Evolutionary conservation across 2,888 invertebrate species (phyloP), one percentile per base, ranked within the genome.

Genomic region (Anorthoa munda): DNA sequence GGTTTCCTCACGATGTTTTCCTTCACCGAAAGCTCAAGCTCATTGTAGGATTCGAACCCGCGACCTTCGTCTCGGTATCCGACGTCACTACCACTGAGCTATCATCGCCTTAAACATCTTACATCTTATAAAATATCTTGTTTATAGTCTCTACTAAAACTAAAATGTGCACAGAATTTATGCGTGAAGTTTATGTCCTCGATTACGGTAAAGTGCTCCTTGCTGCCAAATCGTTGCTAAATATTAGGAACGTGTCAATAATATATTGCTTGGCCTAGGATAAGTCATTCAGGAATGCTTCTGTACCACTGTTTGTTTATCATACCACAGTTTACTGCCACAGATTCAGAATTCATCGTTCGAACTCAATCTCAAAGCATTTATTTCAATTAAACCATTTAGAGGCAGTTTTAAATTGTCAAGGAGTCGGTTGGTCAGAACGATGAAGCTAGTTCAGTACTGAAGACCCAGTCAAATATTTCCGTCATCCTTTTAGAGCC

Each of bases 161-260:
- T 56, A 66, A 67, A 67, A 74, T 81, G 60, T 68, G 66, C n/a
- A 63, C 18, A 31, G 67, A 82, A 79, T 85, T 73, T 81, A 82
- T 71, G 66, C 23, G 15, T 23, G 61, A 55, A 50, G 26, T 76
- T 68, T 60, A 82, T 68, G 82, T 66, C 50, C 56, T 64, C 46
- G 31, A 72, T 51, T 51, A 31, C 66, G 61, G 68, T 68, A 78
- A 72, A 70, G 64, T 82, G 70, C 72, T 55, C 18, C 60, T 55
- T 69, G 68, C 13, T 79, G 79, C 82, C 84, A 83, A 85, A 82
- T 72, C 66, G 66, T 80, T 73, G 72, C 53, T 56, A 31, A 67
- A 71, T 76, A 68, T 80, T 56, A 56, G 58, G 46, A 55, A 66
- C 58, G 56, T 67, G n/a, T 67, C 58, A 59, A 65, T 78, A 78